These are phyloP conservation scores for Globodera rostochiensis DNA, from an alignment of 1,140 invertebrate genomes.

Conservation along the genomic window DNA sequence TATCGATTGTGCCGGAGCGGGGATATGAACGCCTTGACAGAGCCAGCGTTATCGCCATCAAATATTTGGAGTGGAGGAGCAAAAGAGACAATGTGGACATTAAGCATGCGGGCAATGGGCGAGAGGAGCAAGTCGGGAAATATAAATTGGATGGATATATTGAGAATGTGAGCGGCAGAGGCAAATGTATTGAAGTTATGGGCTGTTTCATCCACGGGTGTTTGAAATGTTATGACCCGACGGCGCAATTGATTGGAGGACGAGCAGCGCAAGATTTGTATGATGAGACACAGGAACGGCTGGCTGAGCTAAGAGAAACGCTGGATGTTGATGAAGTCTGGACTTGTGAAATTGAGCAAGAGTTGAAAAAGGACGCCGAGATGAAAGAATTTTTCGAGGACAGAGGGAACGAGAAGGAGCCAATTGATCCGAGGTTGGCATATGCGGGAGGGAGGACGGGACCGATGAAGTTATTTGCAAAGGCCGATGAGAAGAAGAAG, in stretches of 20 bases:
- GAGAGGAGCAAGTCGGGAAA: neutral
- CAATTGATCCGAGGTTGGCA: neutral
- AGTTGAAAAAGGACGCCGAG: neutral
- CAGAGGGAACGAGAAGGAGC: neutral
- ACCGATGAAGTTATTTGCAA: neutral
- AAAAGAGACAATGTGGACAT: neutral
- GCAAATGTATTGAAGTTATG: neutral
- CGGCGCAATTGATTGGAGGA: neutral
- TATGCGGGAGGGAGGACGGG: neutral
- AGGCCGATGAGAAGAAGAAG: neutral
- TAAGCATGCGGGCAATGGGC: neutral
- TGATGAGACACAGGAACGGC: neutral
- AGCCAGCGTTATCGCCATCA: neutral
- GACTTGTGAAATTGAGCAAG: neutral
- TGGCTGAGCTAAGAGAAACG: neutral
- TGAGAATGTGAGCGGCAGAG: neutral
- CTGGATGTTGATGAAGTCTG: neutral
- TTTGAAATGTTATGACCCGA: neutral
- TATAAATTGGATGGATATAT: constrained; percentile 13
- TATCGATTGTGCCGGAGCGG: constrained; percentile 12
- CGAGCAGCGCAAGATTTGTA: neutral
- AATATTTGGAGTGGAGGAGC: constrained; percentile 16
- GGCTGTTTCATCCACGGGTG: neutral
- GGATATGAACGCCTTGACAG: constrained; percentile 2
- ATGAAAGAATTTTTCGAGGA: neutral